These are phyloP conservation scores for Synanthedon vespiformis DNA, from an alignment of 2,888 invertebrate species.

Conservation along the genomic window DNA sequence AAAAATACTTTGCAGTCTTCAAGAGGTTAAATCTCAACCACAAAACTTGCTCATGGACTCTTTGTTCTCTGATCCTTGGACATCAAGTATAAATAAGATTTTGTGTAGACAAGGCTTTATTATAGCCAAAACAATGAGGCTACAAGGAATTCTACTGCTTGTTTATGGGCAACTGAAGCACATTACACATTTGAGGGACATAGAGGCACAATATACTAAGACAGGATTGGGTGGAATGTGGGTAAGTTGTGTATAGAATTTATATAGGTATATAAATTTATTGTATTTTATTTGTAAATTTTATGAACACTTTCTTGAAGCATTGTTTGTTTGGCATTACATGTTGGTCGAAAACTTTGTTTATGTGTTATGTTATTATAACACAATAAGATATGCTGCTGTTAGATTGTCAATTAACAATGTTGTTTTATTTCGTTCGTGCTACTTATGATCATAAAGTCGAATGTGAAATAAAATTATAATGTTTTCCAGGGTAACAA, in stretches of 20 bases:
- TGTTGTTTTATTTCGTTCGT: no score
- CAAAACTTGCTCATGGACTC: slow-evolving; percentile 86
- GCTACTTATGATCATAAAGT: neutral
- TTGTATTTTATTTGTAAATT: no score
- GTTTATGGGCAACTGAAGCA: slow-evolving; percentile 84
- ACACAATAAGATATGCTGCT: no score
- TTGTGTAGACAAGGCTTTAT: slow-evolving; percentile 79
- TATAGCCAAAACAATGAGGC: slow-evolving; percentile 81
- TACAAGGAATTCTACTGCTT: slow-evolving; percentile 86
- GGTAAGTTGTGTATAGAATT: slow-evolving; percentile 69
- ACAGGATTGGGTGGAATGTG: slow-evolving; percentile 94
- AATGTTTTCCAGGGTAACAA: slow-evolving; percentile 94
- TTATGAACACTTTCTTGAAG: no score
- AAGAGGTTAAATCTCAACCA: slow-evolving; percentile 91
- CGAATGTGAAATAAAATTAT: no score
- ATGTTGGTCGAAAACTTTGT: no score
- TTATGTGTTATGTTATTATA: no score
- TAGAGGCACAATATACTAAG: slow-evolving; percentile 88
- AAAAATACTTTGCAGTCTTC: slow-evolving; percentile 68
- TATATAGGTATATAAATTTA: no score
- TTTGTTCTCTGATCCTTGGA: slow-evolving; percentile 89
- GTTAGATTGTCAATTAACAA: no score
- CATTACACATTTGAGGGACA: slow-evolving; percentile 82
- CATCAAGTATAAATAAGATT: slow-evolving; percentile 77
- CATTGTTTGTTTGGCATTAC: no score